Conservation (phyloP, 1,140 invertebrate genomes). For the Nylanderia fulva region DNA sequence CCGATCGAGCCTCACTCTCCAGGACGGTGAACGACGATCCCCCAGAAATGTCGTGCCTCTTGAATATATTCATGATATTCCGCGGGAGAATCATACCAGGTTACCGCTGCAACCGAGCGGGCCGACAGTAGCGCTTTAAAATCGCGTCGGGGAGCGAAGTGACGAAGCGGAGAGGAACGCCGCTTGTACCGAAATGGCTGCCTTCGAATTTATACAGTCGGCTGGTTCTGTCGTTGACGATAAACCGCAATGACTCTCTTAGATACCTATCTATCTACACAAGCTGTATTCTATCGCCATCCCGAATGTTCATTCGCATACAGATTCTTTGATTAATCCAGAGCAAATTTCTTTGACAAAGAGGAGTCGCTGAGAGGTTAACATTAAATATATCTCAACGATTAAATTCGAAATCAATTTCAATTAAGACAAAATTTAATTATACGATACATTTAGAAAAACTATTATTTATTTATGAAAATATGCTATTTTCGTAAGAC, state of each 20-base stretch:
- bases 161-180: constrained; percentile 56
- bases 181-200: constrained; percentile 45
- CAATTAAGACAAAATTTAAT: background rate
- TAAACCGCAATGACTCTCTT: constrained; percentile 53
- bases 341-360: background rate
- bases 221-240: constrained; percentile 48
- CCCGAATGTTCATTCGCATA: constrained; percentile 10
- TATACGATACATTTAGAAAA: background rate
- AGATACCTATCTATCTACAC: constrained; percentile 31
- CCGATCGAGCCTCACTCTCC: constrained; percentile 29
- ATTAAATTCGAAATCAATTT: background rate
- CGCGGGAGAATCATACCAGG: constrained; percentile 60
- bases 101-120: constrained; percentile 25
- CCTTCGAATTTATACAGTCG: constrained; percentile 64
- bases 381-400: background rate
- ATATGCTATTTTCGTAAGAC: too few relatives aligned
- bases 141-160: constrained; percentile 59
- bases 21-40: constrained; percentile 45
- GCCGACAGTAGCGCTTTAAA: constrained; percentile 70
- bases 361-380: background rate
- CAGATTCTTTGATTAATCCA: constrained; percentile 23
- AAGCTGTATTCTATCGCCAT: background rate
- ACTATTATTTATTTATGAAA: background rate
- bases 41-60: constrained; percentile 70
- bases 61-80: constrained; percentile 79